These are phyloP conservation scores for Oceanodroma leucorhoa DNA, from an alignment of 2,797 vertebrate genomes.

Conservation along the genomic window DNA sequence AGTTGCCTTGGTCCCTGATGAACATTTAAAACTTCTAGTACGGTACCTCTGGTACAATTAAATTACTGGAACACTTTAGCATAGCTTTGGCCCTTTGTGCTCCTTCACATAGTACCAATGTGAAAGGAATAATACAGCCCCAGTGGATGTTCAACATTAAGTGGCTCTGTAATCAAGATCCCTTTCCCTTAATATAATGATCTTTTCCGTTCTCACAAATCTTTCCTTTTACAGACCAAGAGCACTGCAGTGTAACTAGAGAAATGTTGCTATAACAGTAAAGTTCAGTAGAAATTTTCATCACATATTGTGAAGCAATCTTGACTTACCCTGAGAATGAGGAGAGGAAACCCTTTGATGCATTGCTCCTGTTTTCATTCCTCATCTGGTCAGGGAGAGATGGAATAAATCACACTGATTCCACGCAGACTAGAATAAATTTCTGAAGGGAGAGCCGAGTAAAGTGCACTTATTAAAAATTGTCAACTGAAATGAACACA, in stretches of 20 bases:
- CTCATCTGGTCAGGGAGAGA: not conserved
- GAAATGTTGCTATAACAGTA: not conserved
- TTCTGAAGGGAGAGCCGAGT: not conserved
- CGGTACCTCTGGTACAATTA: not conserved
- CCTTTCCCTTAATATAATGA: not conserved
- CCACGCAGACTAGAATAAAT: conserved; percentile 20
- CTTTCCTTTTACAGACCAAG: not conserved
- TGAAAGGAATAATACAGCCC: not conserved
- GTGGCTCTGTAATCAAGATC: not conserved
- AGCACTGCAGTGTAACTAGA: not conserved
- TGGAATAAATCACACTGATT: conserved; percentile 41
- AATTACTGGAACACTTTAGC: not conserved
- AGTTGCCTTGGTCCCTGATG: not conserved
- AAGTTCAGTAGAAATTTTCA: not conserved
- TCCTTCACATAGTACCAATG: not conserved
- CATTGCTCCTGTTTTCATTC: conserved; percentile 22
- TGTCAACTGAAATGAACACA: not conserved
- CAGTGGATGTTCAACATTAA: not conserved
- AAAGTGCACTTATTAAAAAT: conserved; percentile 32
- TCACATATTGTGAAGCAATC: not conserved
- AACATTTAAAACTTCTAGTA: not conserved
- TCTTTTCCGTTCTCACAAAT: not conserved
- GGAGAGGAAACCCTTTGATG: conserved; percentile 2
- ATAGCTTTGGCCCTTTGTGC: not conserved
- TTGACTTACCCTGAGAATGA: not conserved